A percentile compares a stretch with the other conserved stretches of the same genome.
phyloP scores from a whole-genome alignment of 2,113 vertebrate species.

The Cyprinodon brontotheroides region DNA sequence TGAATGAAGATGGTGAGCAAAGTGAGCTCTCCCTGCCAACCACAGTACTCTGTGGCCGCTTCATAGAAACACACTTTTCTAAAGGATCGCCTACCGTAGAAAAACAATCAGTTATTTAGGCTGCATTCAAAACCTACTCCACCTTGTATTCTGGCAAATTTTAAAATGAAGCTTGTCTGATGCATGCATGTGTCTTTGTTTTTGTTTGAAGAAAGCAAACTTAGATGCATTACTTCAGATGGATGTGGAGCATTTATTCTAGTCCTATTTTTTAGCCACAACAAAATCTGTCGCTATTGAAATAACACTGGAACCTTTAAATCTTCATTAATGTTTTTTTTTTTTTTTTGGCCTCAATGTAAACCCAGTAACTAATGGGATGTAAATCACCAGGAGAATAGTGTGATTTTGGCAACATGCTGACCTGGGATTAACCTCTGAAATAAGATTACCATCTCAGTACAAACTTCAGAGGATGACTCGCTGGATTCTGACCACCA shows the following conservation, averaged over 20 bases:
- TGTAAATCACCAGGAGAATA: conserved; percentile 29
- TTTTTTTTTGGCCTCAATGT: neutral
- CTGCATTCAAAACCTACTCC: no score
- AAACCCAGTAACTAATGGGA: conserved; percentile 5
- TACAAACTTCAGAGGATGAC: neutral
- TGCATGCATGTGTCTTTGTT: conserved; percentile 18
- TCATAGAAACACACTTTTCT: neutral
- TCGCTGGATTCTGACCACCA: neutral
- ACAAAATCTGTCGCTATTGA: neutral
- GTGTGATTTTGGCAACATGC: conserved; percentile 31
- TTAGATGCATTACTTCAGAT: neutral
- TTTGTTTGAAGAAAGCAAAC: conserved; percentile 37
- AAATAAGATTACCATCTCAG: conserved; percentile 60
- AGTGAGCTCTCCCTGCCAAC: no score
- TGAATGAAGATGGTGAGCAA: no score
- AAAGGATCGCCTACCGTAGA: neutral
- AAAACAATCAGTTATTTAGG: neutral
- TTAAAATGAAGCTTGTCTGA: no score
- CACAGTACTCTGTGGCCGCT: no score
- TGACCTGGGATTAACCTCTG: conserved; percentile 59
- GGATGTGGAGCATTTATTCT: neutral
- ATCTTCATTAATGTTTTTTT: neutral
- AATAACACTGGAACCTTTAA: neutral
- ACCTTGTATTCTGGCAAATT: no score
- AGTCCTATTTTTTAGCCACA: neutral